phyloP scores from a whole-genome alignment of 2,888 invertebrate species.

The Tillus elongatus region DNA sequence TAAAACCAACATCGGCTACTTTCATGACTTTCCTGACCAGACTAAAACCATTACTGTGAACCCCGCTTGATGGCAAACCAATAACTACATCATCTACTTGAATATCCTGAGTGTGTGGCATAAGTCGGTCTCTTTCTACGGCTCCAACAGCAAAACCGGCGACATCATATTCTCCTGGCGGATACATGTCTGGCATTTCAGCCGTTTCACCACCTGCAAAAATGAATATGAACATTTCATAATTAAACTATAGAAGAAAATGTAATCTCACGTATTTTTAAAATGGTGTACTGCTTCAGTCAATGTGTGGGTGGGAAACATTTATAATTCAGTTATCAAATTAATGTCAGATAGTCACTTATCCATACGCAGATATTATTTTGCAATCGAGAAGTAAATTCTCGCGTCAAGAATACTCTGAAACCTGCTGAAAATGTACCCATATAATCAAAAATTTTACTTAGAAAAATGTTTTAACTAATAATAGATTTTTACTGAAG shows the following conservation, averaged over 20 bases:
- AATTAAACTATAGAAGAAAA: background rate
- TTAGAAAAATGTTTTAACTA: too few species aligned
- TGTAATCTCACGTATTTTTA: conserved; percentile 2
- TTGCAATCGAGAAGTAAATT: too few species aligned
- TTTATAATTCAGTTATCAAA: too few species aligned
- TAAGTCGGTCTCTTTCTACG: conserved; percentile 63
- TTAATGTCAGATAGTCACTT: too few species aligned
- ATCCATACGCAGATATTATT: too few species aligned
- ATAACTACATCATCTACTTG: conserved; percentile 70
- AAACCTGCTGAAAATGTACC: too few species aligned
- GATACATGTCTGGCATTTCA: conserved; percentile 94
- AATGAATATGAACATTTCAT: too few species aligned
- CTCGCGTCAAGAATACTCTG: too few species aligned
- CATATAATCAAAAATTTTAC: too few species aligned
- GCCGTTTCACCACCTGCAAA: conserved; percentile 85
- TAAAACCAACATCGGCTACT: conserved; percentile 53
- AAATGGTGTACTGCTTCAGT: background rate
- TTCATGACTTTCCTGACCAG: conserved; percentile 72
- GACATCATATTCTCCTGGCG: conserved; percentile 79
- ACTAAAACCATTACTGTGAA: conserved; percentile 94
- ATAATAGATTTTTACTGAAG: too few species aligned
- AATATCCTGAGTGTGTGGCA: conserved; percentile 61
- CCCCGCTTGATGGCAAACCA: conserved; percentile 79
- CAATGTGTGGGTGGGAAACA: too few species aligned
- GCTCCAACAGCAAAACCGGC: conserved; percentile 95